Base-by-base conservation (phyloP, 1,140 invertebrate species). In the Drosophila nikananu region DNA sequence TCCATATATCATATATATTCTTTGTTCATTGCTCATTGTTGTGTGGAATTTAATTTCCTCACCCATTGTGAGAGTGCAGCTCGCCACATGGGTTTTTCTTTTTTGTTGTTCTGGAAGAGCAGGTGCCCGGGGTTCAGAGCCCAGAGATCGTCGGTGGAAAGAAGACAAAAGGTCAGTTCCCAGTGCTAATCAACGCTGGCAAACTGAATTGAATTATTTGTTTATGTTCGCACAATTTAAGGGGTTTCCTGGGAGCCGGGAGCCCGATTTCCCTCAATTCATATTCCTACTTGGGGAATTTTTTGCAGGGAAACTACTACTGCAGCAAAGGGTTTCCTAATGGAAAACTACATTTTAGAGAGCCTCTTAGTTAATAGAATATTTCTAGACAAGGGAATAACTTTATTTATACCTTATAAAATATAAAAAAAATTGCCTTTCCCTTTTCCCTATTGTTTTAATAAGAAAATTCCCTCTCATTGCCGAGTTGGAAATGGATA, bases 31-130 rank as follows among this genome's bases (percentile, higher is more conserved):
- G 48, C 42, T 60, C 54, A 60, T 86, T 86, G 70, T 79, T 46
- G 68, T 65, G 66, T 80, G 60, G 58, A 83, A 86, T 83, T 67
- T 86, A 87, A 86, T 86, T 86, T 86, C 83, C 83, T 87, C 67
- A 46, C 8, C 42, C 46, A 63, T 65, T 77, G 67, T 66, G 25
- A 51, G 32, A 42, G 41, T 30, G 42, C 63, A 52, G 23, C 27
- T 13, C 21, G 21, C 35, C 66, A 67, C 32, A 67, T 30, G 42
- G 15, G 27, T 12, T 39, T 35, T 3, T 25, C 1, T 48, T 48
- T 46, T 32, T 21, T 44, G 13, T 13, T 19, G 2, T n/a, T 41
- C 52, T 27, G 35, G 44, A 32, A 23, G 19, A 41, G 66, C 46
- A 52, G 62, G 67, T 67, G 67, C 23, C 23, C 23, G 13, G 55